These are phyloP conservation scores for Stichopus chloronotus DNA, from an alignment of 35 echinoderm and acorn worm species.

Conservation along the genomic window DNA sequence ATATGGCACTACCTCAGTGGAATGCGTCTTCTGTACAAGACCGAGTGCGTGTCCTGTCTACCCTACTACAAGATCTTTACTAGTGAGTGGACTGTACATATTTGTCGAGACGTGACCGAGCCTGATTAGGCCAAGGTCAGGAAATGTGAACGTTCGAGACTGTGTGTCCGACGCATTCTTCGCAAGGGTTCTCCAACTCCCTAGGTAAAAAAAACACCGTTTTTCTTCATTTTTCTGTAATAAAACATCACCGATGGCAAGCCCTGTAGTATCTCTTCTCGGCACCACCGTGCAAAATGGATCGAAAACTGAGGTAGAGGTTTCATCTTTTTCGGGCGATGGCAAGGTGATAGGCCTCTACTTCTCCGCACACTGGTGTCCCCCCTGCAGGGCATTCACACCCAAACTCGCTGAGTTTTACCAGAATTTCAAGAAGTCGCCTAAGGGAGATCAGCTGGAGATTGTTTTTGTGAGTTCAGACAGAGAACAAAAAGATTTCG, in stretches of 20 bases:
- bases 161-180: too few species aligned
- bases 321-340: conserved; percentile 32
- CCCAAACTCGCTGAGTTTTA: conserved; percentile 61
- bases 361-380: conserved; percentile 72
- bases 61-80: too few species aligned
- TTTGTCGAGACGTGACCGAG: too few species aligned
- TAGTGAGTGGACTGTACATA: too few species aligned
- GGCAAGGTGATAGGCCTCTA: conserved; percentile 66
- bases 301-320: conserved; percentile 6
- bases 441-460: conserved; percentile 50
- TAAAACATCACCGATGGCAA: background rate
- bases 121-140: too few species aligned
- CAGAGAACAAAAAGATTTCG: conserved; percentile 34
- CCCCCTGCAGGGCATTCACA: conserved; percentile 67
- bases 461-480: conserved; percentile 59
- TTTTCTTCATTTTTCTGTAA: background rate
- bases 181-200: too few species aligned
- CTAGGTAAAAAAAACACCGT: too few species aligned
- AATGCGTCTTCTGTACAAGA: too few species aligned
- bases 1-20: too few species aligned
- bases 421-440: conserved; percentile 48
- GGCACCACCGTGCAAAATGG: conserved; percentile 34
- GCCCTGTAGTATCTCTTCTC: conserved; percentile 33
- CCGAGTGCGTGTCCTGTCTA: too few species aligned
- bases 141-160: too few species aligned